A percentile compares a stretch with the other conserved stretches of the same genome.
Evolutionary conservation across 2,113 vertebrate species (phyloP).

Genomic region (Caloenas nicobarica): DNA sequence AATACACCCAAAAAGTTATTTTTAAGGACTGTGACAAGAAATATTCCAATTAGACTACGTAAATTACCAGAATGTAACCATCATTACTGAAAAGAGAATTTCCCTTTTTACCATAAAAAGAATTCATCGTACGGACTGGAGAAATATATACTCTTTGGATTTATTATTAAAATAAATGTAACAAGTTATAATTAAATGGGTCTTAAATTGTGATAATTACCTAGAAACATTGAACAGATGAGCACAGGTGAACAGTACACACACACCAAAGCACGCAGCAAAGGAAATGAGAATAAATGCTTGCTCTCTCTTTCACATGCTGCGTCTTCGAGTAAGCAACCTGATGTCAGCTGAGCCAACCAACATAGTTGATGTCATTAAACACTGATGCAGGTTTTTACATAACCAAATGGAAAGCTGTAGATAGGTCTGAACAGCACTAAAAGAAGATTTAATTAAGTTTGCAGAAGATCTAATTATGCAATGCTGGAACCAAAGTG

Average conservation of each 20-base stretch:
- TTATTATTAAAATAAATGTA: constrained; percentile 42
- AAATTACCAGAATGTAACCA: constrained; percentile 29
- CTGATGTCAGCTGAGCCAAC: constrained; percentile 12
- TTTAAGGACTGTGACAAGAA: not conserved
- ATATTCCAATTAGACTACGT: not conserved
- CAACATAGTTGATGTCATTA: constrained; percentile 24
- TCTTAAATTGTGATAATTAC: constrained; percentile 54
- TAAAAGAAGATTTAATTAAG: constrained; percentile 62
- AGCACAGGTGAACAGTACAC: constrained; percentile 10
- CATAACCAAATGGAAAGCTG: constrained; percentile 31
- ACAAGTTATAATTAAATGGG: constrained; percentile 38
- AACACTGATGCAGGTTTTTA: constrained; percentile 57
- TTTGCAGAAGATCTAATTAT: constrained; percentile 54
- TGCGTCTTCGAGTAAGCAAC: not conserved
- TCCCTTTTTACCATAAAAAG: constrained; percentile 14
- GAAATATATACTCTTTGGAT: constrained; percentile 17
- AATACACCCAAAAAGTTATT: constrained; percentile 12
- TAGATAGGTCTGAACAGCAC: constrained; percentile 20
- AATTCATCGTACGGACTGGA: not conserved
- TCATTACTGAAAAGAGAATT: constrained; percentile 25
- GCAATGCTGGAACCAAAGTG: not conserved
- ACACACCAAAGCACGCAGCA: not conserved
- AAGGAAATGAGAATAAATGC: constrained; percentile 31
- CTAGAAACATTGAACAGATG: constrained; percentile 19
- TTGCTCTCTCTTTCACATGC: not conserved